Percentiles rank a stretch among this genome's conserved stretches.
Conservation (phyloP, 2,797 vertebrate species). For the Pyrocephalus nanus region DNA sequence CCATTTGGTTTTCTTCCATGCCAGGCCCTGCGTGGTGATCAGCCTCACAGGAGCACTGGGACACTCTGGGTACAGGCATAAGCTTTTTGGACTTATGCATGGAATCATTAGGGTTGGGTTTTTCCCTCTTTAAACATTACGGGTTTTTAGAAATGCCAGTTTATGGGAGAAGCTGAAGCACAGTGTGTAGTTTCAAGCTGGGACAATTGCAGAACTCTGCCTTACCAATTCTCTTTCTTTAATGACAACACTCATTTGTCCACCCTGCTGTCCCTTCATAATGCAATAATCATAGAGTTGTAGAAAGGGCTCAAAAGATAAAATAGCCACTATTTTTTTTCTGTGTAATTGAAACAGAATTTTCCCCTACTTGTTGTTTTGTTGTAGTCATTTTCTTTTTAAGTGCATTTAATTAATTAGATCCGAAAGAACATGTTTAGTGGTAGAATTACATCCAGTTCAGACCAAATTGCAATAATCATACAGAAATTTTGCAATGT, state of each 20-base stretch:
- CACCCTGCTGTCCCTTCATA: not conserved
- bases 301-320: not conserved
- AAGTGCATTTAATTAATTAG: not conserved
- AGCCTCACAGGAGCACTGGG: not conserved
- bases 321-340: not conserved
- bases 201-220: not conserved
- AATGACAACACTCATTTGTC: not conserved
- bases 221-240: not conserved
- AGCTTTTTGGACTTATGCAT: not conserved
- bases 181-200: not conserved
- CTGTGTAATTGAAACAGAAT: not conserved
- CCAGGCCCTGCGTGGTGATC: not conserved
- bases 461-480: not conserved
- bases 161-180: not conserved
- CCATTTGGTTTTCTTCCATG: not conserved
- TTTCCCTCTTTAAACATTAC: not conserved
- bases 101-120: not conserved
- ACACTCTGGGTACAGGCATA: not conserved
- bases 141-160: not conserved
- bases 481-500: not conserved
- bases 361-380: not conserved
- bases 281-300: not conserved
- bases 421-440: not conserved
- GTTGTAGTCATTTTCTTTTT: not conserved
- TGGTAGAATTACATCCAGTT: not conserved